Conservation (phyloP, 2,888 invertebrate species). For the Dromius quadrimaculatus region DNA sequence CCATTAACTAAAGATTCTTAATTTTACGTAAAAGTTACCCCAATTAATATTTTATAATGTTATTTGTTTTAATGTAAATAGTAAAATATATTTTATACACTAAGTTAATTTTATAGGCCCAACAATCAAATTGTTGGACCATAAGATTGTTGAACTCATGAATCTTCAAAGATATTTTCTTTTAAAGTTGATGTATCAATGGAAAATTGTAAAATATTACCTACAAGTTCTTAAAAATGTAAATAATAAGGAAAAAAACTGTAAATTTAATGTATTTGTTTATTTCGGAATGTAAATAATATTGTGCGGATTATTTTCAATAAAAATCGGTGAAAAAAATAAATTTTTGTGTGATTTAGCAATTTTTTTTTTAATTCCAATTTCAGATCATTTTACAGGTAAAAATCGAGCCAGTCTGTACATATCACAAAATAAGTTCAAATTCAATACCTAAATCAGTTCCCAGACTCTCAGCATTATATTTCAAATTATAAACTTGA, state of each 20-base stretch:
- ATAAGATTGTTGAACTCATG: slow-evolving; percentile 41
- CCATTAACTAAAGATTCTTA: too few species aligned
- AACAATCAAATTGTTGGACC: too few species aligned
- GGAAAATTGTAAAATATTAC: slow-evolving; percentile 49
- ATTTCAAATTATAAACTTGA: too few species aligned
- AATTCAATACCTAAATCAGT: too few species aligned
- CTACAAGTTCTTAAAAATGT: slow-evolving; percentile 41
- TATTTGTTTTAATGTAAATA: too few species aligned
- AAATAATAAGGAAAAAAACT: slow-evolving; percentile 47
- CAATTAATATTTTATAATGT: too few species aligned
- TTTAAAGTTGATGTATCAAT: slow-evolving; percentile 26
- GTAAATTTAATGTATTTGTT: slow-evolving; percentile 51
- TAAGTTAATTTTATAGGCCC: too few species aligned
- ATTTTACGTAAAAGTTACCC: too few species aligned
- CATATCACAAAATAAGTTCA: too few species aligned
- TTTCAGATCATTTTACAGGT: not conserved
- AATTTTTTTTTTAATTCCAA: not conserved
- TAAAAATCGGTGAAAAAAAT: slow-evolving; percentile 46
- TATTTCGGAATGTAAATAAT: slow-evolving; percentile 49
- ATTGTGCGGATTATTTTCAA: slow-evolving; percentile 52
- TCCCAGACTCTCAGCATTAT: too few species aligned
- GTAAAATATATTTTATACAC: too few species aligned
- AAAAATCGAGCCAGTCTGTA: too few species aligned
- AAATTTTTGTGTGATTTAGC: not conserved
- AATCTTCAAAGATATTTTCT: not conserved